Base-by-base conservation (phyloP, 2,888 invertebrate genomes). In the Phengaris alcon region DNA sequence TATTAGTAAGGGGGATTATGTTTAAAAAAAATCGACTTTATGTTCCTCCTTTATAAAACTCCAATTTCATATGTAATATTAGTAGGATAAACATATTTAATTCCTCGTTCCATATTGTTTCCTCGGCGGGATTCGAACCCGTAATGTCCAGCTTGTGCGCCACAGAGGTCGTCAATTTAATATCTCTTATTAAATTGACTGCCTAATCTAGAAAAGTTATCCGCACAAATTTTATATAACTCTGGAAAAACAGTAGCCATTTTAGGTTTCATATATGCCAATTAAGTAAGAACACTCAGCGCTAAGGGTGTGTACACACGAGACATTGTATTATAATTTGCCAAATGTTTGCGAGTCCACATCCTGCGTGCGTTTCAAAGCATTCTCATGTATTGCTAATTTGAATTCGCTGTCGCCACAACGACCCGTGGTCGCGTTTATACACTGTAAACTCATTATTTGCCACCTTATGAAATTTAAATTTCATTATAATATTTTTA, bases 331-430 rank as follows among this genome's bases (percentile, higher is more conserved):
- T 87, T 88, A 90, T 90, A 87, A 90, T 88, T 88, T 83, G 83
- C 84, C 84, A 80, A 80, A 82, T 85, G 85, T 83, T 84, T 81
- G 81, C 80, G 82, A 85, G 85, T 85, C 85, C 86, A 85, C 85
- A 82, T 82, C 83, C 82, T 83, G 82, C 80, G 82, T 83, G 82
- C 80, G 70, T 88, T 89, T 89, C 91, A 91, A 89, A 93, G 91
- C 91, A 90, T 93, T 92, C 89, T 88, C 92, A 85, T 93, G 93
- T 93, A 92, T 90, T 83, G 87, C 91, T 93, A 93, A 93, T 93
- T 92, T 90, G 91, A 92, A 93, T 90, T 88, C 89, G 91, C 89
- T 91, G 91, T 88, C 84, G 85, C 85, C 82, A n/a, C 85, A 86
- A 85, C 86, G 84, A 81, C 79, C 83, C 81, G 85, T 82, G 87